These are phyloP conservation scores for Rhea pennata DNA, from an alignment of 2,113 vertebrate species.

Conservation along the genomic window DNA sequence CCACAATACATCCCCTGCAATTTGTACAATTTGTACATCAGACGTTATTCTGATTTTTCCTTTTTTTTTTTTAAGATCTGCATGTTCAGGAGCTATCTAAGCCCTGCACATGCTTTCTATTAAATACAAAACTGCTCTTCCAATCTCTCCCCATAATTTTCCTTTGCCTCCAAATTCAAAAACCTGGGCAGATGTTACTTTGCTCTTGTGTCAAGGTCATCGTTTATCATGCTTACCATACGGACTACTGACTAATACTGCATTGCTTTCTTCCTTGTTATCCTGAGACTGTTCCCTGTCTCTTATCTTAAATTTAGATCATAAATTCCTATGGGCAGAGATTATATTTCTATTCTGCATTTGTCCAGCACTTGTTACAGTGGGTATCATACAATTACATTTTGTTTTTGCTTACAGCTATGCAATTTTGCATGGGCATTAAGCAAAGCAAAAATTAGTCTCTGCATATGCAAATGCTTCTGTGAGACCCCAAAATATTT, in stretches of 20 bases:
- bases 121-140: not conserved
- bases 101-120: not conserved
- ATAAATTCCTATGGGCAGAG: not conserved
- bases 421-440: constrained; percentile 17
- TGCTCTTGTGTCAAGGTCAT: not conserved
- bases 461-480: not conserved
- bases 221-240: not conserved
- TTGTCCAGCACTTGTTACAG: not conserved
- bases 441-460: constrained; percentile 39
- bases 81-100: not conserved
- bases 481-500: not conserved
- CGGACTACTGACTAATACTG: not conserved
- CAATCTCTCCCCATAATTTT: not conserved
- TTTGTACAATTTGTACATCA: not conserved
- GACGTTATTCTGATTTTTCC: not conserved
- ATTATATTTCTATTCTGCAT: not conserved
- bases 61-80: not conserved
- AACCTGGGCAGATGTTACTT: not conserved
- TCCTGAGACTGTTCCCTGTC: not conserved
- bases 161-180: not conserved
- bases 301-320: not conserved
- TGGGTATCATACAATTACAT: not conserved
- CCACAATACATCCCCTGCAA: not conserved
- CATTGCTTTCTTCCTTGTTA: not conserved
- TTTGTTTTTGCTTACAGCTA: constrained; percentile 33